phyloP scores from a whole-genome alignment of 2,113 vertebrate species.

The Eulemur macaco region DNA sequence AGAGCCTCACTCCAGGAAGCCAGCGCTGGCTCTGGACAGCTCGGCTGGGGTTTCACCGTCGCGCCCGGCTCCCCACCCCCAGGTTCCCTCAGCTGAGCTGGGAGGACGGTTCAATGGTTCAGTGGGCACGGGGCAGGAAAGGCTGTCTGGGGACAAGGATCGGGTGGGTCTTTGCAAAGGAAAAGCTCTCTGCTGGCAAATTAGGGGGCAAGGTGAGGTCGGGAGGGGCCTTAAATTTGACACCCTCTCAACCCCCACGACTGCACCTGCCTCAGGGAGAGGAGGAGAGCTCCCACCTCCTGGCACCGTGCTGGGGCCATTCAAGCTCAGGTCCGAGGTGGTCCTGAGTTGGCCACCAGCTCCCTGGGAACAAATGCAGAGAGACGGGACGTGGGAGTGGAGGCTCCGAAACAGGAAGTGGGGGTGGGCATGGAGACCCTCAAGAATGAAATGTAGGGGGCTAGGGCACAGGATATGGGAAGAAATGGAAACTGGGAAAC shows the following conservation, averaged over 20 bases:
- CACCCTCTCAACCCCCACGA: not conserved
- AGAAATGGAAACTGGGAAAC: not conserved
- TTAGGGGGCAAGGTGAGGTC: not conserved
- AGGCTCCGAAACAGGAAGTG: not conserved
- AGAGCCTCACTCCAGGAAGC: not conserved
- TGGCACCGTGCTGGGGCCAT: not conserved
- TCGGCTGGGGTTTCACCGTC: not conserved
- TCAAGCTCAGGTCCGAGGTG: not conserved
- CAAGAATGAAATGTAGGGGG: not conserved
- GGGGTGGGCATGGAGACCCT: not conserved
- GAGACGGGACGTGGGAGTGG: not conserved
- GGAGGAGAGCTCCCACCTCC: not conserved
- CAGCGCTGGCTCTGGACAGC: not conserved
- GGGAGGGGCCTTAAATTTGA: not conserved
- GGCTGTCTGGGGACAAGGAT: not conserved
- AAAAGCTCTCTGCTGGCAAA: constrained; percentile 9
- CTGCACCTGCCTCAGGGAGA: not conserved
- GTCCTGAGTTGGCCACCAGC: not conserved
- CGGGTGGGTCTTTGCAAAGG: not conserved
- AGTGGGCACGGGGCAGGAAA: not conserved
- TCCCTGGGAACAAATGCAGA: not conserved
- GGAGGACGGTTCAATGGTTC: not conserved
- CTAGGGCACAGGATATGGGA: not conserved
- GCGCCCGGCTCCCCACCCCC: not conserved
- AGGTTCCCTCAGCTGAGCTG: not conserved